Conservation (phyloP, 2,888 invertebrate genomes). For the Lepetodrilus schrolli region DNA sequence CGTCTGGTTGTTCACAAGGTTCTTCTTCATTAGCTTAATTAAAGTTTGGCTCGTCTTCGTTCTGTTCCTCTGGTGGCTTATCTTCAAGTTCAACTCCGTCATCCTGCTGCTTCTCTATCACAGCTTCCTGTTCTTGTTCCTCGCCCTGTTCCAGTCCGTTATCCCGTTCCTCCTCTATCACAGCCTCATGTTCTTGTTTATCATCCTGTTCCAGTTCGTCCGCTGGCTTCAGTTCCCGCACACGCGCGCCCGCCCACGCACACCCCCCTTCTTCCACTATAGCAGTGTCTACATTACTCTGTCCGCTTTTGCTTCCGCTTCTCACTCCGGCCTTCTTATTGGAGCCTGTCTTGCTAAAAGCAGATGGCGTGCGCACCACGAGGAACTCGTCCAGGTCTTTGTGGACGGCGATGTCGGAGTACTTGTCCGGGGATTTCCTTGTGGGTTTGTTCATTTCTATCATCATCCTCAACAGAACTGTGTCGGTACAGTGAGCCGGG, state of each 20-base stretch:
- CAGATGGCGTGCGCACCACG: constrained; percentile 47
- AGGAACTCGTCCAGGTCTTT: constrained; percentile 56
- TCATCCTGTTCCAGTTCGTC: background rate
- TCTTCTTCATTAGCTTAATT: no score
- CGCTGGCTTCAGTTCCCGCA: background rate
- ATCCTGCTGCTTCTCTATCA: background rate
- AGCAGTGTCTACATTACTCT: constrained; percentile 31
- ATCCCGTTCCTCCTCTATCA: background rate
- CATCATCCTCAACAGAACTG: constrained; percentile 61
- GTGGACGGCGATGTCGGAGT: constrained; percentile 53
- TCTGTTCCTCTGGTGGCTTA: no score
- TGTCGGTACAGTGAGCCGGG: constrained; percentile 61
- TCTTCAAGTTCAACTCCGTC: background rate
- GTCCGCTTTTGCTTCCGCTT: constrained; percentile 41
- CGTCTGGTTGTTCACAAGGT: no score
- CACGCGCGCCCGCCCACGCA: constrained; percentile 9
- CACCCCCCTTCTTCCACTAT: constrained; percentile 30
- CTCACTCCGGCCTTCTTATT: constrained; percentile 40
- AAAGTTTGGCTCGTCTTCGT: no score
- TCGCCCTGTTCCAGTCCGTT: background rate
- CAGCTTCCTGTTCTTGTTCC: background rate
- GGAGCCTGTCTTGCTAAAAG: constrained; percentile 45
- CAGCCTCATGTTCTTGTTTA: background rate
- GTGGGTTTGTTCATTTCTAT: constrained; percentile 51
- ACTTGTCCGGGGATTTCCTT: constrained; percentile 38